Evolutionary conservation across 2,113 vertebrate species (phyloP).

Genomic region (Seriola aureovittata): DNA sequence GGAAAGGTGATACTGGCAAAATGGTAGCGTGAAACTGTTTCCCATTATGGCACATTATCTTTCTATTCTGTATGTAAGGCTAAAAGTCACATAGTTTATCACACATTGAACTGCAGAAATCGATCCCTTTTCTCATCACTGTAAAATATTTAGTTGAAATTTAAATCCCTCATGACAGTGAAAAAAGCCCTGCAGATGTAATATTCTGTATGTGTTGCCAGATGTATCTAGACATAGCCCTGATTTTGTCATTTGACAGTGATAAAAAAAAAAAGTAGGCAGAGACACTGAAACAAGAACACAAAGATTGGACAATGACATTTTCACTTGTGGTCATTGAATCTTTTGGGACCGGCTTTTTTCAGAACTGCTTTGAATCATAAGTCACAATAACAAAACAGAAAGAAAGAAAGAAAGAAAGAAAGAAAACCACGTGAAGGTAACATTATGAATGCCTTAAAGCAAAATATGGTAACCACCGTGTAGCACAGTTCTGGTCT

Average conservation of each 20-base stretch:
- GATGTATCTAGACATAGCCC: background rate
- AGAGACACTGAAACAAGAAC: slow-evolving; percentile 14
- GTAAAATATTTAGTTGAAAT: slow-evolving; percentile 9
- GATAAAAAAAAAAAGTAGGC: slow-evolving; percentile 1
- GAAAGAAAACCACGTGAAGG: slow-evolving; percentile 31
- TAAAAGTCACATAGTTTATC: slow-evolving; percentile 31
- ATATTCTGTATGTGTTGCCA: slow-evolving; percentile 15
- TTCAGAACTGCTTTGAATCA: slow-evolving; percentile 30
- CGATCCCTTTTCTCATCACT: background rate
- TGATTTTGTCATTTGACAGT: slow-evolving; percentile 41
- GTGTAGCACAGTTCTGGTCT: slow-evolving; percentile 40
- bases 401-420: slow-evolving; percentile 4
- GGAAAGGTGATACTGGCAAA: slow-evolving; percentile 59
- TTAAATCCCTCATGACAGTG: background rate
- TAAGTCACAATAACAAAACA: slow-evolving; percentile 34
- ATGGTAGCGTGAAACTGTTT: slow-evolving; percentile 40
- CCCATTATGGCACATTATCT: slow-evolving; percentile 27
- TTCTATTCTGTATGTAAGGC: slow-evolving; percentile 17
- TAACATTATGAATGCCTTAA: slow-evolving; percentile 28
- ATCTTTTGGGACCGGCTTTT: slow-evolving; percentile 27
- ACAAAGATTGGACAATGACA: slow-evolving; percentile 26
- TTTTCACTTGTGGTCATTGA: slow-evolving; percentile 23
- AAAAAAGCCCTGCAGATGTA: slow-evolving; percentile 1
- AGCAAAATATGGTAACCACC: slow-evolving; percentile 42
- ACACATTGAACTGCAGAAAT: slow-evolving; percentile 11